Evolutionary conservation across 2,797 vertebrate species (phyloP).

Genomic region (Tinamus major): DNA sequence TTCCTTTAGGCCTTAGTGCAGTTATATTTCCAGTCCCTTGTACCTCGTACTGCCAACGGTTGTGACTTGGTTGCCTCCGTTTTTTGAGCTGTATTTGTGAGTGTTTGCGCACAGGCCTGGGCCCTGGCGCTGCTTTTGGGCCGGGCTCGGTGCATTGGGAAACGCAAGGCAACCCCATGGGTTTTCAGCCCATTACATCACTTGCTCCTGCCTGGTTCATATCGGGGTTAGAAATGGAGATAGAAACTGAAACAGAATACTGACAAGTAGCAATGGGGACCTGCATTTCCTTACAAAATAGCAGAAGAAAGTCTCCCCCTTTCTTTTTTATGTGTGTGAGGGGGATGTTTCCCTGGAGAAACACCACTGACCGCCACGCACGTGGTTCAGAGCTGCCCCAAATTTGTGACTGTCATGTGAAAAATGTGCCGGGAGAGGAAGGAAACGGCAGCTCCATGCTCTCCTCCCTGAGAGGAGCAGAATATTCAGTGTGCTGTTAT

Average conservation of each 20-base stretch:
- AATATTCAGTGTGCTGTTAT: background rate
- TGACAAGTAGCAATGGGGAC: background rate
- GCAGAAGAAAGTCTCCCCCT: background rate
- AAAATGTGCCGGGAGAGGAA: background rate
- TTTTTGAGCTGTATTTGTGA: background rate
- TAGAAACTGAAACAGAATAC: background rate
- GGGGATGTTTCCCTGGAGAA: background rate
- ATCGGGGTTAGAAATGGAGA: background rate
- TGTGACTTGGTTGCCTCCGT: background rate
- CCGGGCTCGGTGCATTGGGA: background rate
- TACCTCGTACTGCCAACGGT: fast-evolving
- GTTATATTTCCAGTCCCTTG: background rate
- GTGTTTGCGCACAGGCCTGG: background rate
- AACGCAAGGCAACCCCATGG: background rate
- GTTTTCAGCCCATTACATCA: background rate
- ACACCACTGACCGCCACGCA: background rate
- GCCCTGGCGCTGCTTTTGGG: background rate
- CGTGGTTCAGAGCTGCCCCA: background rate
- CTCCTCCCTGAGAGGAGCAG: background rate
- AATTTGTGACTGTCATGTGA: background rate
- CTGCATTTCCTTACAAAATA: background rate
- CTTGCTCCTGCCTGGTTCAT: background rate
- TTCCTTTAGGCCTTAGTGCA: slow-evolving; percentile 1
- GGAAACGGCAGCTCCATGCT: fast-evolving
- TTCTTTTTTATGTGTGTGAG: background rate